These are phyloP conservation scores for Somateria mollissima DNA, from an alignment of 2,797 vertebrate genomes.

Conservation along the genomic window DNA sequence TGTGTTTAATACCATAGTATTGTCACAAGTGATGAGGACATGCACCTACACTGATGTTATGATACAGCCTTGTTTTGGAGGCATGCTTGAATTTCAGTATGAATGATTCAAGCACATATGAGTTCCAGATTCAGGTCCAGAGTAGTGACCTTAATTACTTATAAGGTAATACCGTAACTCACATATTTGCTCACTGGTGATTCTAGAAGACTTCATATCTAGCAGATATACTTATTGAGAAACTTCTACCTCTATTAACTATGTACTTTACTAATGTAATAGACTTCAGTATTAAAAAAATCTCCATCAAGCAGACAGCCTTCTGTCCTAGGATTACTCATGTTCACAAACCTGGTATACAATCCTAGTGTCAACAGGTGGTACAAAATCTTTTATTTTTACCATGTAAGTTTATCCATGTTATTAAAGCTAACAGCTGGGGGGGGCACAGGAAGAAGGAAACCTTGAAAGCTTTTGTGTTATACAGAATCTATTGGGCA, in stretches of 20 bases:
- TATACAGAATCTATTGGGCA: background rate
- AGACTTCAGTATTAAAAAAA: background rate
- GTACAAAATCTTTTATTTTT: background rate
- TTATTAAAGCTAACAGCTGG: background rate
- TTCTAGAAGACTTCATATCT: conserved; percentile 20
- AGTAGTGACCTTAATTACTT: conserved; percentile 4
- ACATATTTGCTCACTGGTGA: background rate
- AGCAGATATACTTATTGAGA: background rate
- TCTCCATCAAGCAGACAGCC: background rate
- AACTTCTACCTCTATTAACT: background rate
- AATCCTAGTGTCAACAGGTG: background rate
- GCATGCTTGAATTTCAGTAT: background rate
- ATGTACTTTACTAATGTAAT: background rate
- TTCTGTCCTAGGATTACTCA: background rate
- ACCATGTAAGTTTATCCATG: background rate
- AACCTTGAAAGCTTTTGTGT: background rate
- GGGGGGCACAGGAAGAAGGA: background rate
- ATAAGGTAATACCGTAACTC: background rate
- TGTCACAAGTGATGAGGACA: background rate
- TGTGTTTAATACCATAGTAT: background rate
- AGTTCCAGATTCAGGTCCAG: background rate
- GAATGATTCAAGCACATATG: background rate
- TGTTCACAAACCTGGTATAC: background rate
- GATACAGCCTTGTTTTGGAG: background rate
- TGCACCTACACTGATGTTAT: background rate